Evolutionary conservation across 2,888 invertebrate genomes (phyloP).

Genomic region (Torymus tubicola): DNA sequence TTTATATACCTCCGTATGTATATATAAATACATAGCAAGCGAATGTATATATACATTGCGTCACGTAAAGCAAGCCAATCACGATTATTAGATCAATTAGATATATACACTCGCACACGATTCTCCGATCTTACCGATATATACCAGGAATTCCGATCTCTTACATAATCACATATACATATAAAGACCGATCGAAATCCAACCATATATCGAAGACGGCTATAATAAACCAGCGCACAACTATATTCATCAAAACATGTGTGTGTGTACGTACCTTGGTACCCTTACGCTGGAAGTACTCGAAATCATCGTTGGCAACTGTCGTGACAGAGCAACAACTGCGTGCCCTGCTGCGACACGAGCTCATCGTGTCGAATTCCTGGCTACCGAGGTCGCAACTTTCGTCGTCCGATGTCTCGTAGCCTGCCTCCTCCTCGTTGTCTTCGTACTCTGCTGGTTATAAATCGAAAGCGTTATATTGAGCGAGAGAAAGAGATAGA

Average conservation of each 20-base stretch:
- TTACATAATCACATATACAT: too few species aligned
- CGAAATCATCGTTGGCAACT: constrained; percentile 82
- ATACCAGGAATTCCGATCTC: too few species aligned
- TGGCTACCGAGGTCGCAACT: constrained; percentile 72
- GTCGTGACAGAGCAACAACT: constrained; percentile 81
- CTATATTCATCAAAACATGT: too few species aligned
- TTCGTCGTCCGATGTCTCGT: constrained; percentile 72
- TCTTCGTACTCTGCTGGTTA: constrained; percentile 56
- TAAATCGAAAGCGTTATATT: too few species aligned
- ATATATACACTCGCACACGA: too few species aligned
- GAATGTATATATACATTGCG: not conserved
- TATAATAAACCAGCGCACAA: too few species aligned
- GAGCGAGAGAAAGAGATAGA: too few species aligned
- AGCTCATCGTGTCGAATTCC: constrained; percentile 75
- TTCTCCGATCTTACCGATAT: too few species aligned
- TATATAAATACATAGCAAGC: too few species aligned
- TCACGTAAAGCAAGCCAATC: not conserved
- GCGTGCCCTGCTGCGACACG: constrained; percentile 75
- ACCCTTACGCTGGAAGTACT: constrained; percentile 78
- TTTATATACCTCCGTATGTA: too few species aligned
- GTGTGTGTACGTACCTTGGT: constrained; percentile 68
- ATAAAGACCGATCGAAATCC: too few species aligned
- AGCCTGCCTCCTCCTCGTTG: constrained; percentile 66
- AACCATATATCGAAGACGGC: too few species aligned
- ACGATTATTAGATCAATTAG: not conserved